Percentiles rank a stretch among this genome's conserved stretches.
phyloP scores from a whole-genome alignment of 2,797 vertebrate genomes.

The Gallirallus australis region DNA sequence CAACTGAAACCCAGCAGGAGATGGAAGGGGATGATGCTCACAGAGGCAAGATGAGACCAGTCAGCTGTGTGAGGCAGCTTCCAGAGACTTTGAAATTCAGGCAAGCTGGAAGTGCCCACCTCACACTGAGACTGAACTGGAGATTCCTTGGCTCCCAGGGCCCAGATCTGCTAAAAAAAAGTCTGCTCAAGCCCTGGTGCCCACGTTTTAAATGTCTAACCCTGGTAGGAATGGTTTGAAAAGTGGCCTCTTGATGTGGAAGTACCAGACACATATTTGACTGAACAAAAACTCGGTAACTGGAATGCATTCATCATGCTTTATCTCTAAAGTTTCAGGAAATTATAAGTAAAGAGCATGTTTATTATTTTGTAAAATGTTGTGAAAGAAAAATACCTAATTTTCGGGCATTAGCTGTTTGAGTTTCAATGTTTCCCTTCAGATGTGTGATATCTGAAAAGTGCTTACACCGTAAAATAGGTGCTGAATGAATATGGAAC shows the following conservation, averaged over 20 bases:
- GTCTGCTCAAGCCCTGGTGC: not conserved
- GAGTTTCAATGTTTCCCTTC: not conserved
- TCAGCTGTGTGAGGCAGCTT: not conserved
- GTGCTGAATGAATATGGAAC: not conserved
- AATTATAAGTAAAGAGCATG: not conserved
- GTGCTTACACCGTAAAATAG: not conserved
- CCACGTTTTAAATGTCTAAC: not conserved
- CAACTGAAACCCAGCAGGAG: not conserved
- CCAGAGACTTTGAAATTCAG: not conserved
- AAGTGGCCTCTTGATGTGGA: not conserved
- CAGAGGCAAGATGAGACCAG: not conserved
- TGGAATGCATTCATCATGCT: not conserved
- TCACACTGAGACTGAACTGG: not conserved
- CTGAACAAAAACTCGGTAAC: not conserved
- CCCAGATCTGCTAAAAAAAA: not conserved
- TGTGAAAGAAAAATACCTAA: not conserved
- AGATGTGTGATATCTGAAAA: not conserved
- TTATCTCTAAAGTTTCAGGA: not conserved
- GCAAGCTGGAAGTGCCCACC: not conserved
- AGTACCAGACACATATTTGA: accelerated
- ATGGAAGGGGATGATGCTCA: not conserved
- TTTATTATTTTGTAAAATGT: not conserved
- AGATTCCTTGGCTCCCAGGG: not conserved
- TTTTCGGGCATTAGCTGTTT: not conserved
- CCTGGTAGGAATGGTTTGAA: not conserved